Evolutionary conservation across 2,888 invertebrate species (phyloP), one percentile per base, ranked within the genome.

Genomic region (Napeogenes sylphis): DNA sequence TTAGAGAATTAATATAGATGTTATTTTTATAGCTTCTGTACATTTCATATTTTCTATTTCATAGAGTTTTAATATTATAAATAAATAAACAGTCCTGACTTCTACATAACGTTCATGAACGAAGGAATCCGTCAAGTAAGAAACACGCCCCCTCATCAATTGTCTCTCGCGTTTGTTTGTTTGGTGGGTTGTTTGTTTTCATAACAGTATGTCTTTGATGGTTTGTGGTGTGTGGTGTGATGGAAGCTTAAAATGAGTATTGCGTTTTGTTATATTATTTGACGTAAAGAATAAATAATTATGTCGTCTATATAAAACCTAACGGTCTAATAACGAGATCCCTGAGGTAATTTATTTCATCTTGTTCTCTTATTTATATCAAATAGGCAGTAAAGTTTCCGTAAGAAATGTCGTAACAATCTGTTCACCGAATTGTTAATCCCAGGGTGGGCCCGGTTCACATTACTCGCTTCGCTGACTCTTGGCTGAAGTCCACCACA

Each of bases 171-270:
- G 84, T 85, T 83, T 87, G 86, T 85, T 85, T 85, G 84, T 88
- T 87, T 88, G 83, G 83, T 85, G 76, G 79, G 84, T 76, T 84
- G 85, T 83, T 85, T 90, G 89, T 90, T 90, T 88, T 90, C 87
- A 87, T 89, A 89, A 87, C 87, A 87, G 76, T 83, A 84, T 86
- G 87, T 86, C 85, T 89, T 87, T 87, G 88, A 87, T 84, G 84
- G 70, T 74, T 79, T 21, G 21, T 21, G 21, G 21, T 21, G 21
- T 21, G 21, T 21, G 21, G 21, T 21, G 21, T 21, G 82, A 82
- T 84, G 83, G 80, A 76, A 82, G 78, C 81, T 79, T 72, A 74
- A 77, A 81, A 70, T 65, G 67, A 65, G 47, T 59, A 61, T 59
- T 65, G 63, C 54, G 58, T 54, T 58, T 46, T 35, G 6, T 35